Evolutionary conservation across 2,797 vertebrate species (phyloP), one percentile per base, ranked within the genome.

Genomic region (Enteromius argenteus): DNA sequence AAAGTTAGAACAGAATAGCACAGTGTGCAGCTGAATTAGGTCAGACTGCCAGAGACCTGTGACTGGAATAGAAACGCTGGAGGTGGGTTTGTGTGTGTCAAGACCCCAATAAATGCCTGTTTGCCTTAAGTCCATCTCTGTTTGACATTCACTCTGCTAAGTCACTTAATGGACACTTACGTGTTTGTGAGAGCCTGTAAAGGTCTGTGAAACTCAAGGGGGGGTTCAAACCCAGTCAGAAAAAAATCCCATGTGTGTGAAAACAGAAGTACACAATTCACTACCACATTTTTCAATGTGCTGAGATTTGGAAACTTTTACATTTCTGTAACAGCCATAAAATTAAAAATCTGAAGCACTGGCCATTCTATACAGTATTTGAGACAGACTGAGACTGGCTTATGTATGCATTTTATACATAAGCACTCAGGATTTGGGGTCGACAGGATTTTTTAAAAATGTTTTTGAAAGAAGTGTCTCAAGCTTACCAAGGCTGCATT

Each of bases 121-220:
- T 92, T 89, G 86, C 86, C 69, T 87, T 87, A 62, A 76, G 84
- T 80, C 73, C 85, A 84, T 85, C 80, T 78, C 79, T 75, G 87
- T 79, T 86, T 87, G 88, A 86, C 88, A 91, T 91, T 91, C 84
- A 88, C 86, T 84, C 87, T 87, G 87, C 89, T 91, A 91, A 91
- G 84, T 89, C 85, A 88, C 84, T 90, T 93, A 93, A 93, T 90
- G 89, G 92, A 93, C 91, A 93, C 93, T 93, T 91, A 91, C 87
- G 85, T 86, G 90, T 89, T 91, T 90, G 93, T 91, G 90, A 79
- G 88, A 86, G 88, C 89, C 86, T 77, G 83, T 94, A 92, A 93
- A 93, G 92, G 89, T 74, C 35, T 85, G 85, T 75, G 88, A 27
- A 76, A 91, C 89, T 90, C 90, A 88, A 91, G 91, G 91, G 66